A percentile compares a stretch with the other conserved stretches of the same genome.
phyloP scores from a whole-genome alignment of 37 sponge, comb jelly and placozoan genomes.

The Eunapius fragilis region DNA sequence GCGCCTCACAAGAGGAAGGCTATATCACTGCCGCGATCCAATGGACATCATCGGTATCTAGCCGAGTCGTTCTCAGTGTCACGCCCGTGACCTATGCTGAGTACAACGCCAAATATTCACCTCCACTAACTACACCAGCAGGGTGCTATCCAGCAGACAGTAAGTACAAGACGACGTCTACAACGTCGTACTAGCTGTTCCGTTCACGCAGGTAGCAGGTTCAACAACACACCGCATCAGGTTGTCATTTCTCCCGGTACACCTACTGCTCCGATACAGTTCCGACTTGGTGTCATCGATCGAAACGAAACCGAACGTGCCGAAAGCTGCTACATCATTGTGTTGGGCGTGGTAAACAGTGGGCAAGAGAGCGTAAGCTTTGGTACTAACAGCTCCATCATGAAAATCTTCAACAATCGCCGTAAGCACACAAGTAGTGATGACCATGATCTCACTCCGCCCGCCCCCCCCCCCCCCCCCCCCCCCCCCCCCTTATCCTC shows the following conservation, averaged over 20 bases:
- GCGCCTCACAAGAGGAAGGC: neutral
- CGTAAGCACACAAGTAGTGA: neutral
- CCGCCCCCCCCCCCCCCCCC: too few relatives aligned
- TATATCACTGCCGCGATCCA: neutral
- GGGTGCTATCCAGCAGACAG: neutral
- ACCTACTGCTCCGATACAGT: neutral
- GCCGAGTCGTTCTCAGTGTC: neutral
- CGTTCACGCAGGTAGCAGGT: neutral
- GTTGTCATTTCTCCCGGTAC: neutral
- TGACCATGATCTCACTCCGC: neutral
- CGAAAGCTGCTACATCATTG: neutral
- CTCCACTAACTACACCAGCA: neutral
- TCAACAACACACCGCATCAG: neutral
- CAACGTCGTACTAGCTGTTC: neutral
- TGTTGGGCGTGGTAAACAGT: neutral
- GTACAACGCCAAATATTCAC: neutral
- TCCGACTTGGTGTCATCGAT: neutral
- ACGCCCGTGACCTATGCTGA: neutral
- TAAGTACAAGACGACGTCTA: neutral
- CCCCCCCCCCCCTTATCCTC: neutral
- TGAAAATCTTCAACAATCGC: neutral
- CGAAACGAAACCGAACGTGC: neutral
- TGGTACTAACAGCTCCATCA: neutral
- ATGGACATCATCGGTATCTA: neutral
- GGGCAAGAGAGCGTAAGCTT: neutral